Base-by-base conservation (phyloP, 2,888 invertebrate genomes). In the Pinctada fucata region DNA sequence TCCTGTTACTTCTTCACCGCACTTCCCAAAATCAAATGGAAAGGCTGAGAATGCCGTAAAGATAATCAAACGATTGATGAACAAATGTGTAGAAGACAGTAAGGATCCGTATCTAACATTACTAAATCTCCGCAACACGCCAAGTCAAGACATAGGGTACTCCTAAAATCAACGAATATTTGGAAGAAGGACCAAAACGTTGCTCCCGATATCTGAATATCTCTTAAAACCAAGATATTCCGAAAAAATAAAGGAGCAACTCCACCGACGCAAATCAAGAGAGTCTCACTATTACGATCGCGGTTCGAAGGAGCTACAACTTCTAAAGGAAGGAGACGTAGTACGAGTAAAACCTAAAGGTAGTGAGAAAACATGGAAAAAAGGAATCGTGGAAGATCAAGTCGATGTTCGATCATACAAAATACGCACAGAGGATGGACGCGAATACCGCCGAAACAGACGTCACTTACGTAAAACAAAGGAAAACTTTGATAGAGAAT, bases 41-140 rank as follows among this genome's bases (percentile, higher is more conserved):
- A 79, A 79, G 64, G 78, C 63, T 2, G 78, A 79, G 63, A 73
- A 74, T 6, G 78, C 78, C 3, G 69, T 79, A 2, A 79, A 79
- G 51, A 79, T 65, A 3, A 63, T 67, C 4, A 79, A 75, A 31
- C 45, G 65, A 3, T 49, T 70, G 3, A 64, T 74, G 75, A 52
- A 64, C 49, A 74, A 71, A 51, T 69, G 65, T 45, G 2, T 48
- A 31, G 47, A 16, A 2, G 69, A 74, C 10, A 10, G 13, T 10
- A 52, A 49, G n/a, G 75, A 75, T 31, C 68, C 58, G n/a, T 75
- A 67, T 75, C 51, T 75, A 2, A 63, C 74, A 3, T 31, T 79
- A 47, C 10, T 79, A n/a, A 69, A 76, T 31, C 63, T 51, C 50
- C 47, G 80, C 10, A 78, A 81, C 50, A 81, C 78, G 1, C 78